A percentile compares a stretch with the other conserved stretches of the same genome.
Conservation (phyloP, 2,113 vertebrate genomes). For the Barbus barbus region DNA sequence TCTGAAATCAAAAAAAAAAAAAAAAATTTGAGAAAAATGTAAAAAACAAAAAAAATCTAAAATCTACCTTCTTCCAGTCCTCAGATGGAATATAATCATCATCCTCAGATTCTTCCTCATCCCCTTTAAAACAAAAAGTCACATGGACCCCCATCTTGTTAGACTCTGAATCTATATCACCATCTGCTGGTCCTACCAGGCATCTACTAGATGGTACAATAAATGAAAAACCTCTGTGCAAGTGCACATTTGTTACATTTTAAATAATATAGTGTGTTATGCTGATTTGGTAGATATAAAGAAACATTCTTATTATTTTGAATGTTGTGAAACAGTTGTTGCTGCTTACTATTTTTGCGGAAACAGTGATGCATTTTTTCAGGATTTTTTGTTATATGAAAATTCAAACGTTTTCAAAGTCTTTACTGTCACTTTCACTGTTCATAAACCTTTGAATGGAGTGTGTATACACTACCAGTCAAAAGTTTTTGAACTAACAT, state of each 20-base stretch:
- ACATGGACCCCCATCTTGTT: constrained; percentile 54
- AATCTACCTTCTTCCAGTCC: constrained; percentile 95
- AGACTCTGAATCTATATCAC: background rate
- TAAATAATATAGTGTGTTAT: background rate
- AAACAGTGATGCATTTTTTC: no score
- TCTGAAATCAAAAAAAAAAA: background rate
- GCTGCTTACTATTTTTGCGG: background rate
- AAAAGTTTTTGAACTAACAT: background rate
- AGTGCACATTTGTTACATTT: background rate
- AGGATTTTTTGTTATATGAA: background rate
- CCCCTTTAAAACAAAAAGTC: constrained; percentile 72
- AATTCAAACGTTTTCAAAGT: no score
- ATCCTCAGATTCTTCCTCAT: constrained; percentile 97
- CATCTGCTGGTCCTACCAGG: background rate
- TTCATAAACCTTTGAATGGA: no score
- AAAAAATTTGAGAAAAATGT: no score
- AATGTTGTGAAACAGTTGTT: no score
- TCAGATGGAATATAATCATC: constrained; percentile 98
- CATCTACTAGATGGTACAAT: background rate
- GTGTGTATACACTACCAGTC: background rate
- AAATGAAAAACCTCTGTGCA: background rate
- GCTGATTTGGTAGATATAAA: no score
- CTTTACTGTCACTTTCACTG: no score
- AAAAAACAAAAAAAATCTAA: no score
- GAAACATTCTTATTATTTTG: no score